Evolutionary conservation across 2,888 invertebrate species (phyloP).

Genomic region (Automeris io): DNA sequence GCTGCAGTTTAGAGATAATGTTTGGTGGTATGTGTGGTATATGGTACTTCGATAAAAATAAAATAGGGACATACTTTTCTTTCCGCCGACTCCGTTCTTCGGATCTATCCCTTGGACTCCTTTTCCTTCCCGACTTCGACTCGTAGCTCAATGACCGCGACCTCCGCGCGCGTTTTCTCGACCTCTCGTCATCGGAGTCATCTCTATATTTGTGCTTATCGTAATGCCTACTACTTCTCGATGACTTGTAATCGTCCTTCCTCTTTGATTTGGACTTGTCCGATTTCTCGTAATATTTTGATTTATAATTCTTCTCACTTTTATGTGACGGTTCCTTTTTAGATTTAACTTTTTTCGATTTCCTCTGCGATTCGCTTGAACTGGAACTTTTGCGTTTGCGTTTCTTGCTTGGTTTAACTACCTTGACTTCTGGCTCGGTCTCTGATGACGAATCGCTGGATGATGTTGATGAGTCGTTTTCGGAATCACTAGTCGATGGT

Average conservation of each 20-base stretch:
- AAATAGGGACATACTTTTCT: too few species aligned
- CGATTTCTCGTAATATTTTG: slow-evolving; percentile 39
- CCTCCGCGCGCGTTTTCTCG: slow-evolving; percentile 47
- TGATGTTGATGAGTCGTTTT: slow-evolving; percentile 47
- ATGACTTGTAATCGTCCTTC: slow-evolving; percentile 49
- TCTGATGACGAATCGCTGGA: slow-evolving; percentile 42
- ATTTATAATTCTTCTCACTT: slow-evolving; percentile 41
- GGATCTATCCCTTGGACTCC: slow-evolving; percentile 36
- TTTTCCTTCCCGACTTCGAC: slow-evolving; percentile 41
- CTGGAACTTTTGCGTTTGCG: slow-evolving; percentile 53
- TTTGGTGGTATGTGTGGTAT: too few species aligned
- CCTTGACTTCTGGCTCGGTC: slow-evolving; percentile 37
- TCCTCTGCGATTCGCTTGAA: slow-evolving; percentile 45
- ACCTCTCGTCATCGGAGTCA: slow-evolving; percentile 54
- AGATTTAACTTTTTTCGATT: slow-evolving; percentile 45
- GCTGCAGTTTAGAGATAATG: too few species aligned
- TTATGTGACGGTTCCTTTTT: slow-evolving; percentile 42
- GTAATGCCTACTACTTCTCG: slow-evolving; percentile 45
- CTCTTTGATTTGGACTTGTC: slow-evolving; percentile 40
- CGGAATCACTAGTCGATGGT: slow-evolving; percentile 57
- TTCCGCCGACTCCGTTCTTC: slow-evolving; percentile 40
- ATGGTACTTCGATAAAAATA: too few species aligned
- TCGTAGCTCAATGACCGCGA: slow-evolving; percentile 58
- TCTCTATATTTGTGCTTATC: slow-evolving; percentile 56
- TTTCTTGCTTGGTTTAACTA: slow-evolving; percentile 42